Base-by-base conservation (phyloP, 2,888 invertebrate species). In the Sphaerophoria rueppellii region DNA sequence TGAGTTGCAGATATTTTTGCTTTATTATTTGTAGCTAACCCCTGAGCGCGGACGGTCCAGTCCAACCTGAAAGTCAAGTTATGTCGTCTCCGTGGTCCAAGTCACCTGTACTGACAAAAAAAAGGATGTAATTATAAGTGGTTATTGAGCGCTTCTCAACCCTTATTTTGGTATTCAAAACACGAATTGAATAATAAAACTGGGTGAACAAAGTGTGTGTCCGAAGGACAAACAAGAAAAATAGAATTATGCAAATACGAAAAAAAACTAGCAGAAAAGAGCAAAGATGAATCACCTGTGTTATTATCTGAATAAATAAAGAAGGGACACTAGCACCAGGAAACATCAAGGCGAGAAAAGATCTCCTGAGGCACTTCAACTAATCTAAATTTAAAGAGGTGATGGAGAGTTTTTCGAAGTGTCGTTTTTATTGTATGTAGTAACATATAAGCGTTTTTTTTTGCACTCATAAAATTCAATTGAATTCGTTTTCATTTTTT, bases 161-260 rank as follows among this genome's bases (percentile, higher is more conserved):
- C 82, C 78, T 73, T 82, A 40, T n/a, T 71, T 82, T 65, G 16
- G 14, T 70, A 82, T 82, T 78, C 82, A 14, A 50, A 70, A 63
- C 78, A 82, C 73, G 77, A 73, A 61, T 63, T 57, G 77, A 82
- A 82, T 82, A 82, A 78, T 52, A 52, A 77, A 82, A 82, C 54
- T 54, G 67, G 40, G 14, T 67, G 12, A 52, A 67, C 65, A 52
- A 40, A 67, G 37, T 67, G 11, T 65, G 34, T 32, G 35, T 55
- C 48, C 37, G 48, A 32, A 73, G 73, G 73, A 52, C 52, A 61
- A 11, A 52, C 14, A 16, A 37, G 4, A 61, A 61, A 11, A 50
- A 65, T 52, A 12, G 35, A 67, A 67, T 69, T 69, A 40, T 65
- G 37, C 35, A 43, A 70, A 52, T 7, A 14, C 43, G n/a, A 6